Conservation (phyloP, 2,888 invertebrate species). For the Tiliacea citrago region DNA sequence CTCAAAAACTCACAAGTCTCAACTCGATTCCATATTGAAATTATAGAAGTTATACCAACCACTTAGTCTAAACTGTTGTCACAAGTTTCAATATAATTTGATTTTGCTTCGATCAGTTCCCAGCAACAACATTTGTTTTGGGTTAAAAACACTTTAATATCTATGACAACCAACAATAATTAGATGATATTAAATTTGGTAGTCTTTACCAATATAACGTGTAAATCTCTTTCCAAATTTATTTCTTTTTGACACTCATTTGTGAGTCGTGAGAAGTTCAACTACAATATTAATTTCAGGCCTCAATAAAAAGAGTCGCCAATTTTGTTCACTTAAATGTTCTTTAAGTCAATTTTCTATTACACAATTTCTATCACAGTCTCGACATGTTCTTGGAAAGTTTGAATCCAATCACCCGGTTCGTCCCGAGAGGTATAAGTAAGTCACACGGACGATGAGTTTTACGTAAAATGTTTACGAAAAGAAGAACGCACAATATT, state of each 20-base stretch:
- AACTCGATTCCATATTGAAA: slow-evolving; percentile 31
- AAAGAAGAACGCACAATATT: neutral
- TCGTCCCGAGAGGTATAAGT: neutral
- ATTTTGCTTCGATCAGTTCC: slow-evolving; percentile 12
- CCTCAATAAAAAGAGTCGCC: neutral
- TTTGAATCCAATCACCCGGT: slow-evolving; percentile 8
- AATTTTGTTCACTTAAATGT: slow-evolving; percentile 1
- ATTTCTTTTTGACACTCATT: neutral
- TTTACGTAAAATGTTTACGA: slow-evolving; percentile 1
- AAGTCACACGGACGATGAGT: neutral
- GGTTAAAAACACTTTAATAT: slow-evolving; percentile 11
- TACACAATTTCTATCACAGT: neutral
- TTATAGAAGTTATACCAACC: slow-evolving; percentile 39
- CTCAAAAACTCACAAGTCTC: slow-evolving; percentile 28
- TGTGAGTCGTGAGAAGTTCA: neutral
- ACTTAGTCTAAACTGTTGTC: slow-evolving; percentile 30
- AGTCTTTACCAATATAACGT: neutral
- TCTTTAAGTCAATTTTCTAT: slow-evolving; percentile 6
- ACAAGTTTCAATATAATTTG: slow-evolving; percentile 42
- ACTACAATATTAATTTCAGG: neutral
- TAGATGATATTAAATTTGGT: neutral
- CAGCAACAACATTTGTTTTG: slow-evolving; percentile 16
- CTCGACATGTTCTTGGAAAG: slow-evolving; percentile 13
- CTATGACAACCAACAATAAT: neutral
- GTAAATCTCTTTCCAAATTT: neutral